A percentile compares a stretch with the other conserved stretches of the same genome.
Evolutionary conservation across 2,113 vertebrate genomes (phyloP).

Genomic region (Eptesicus fuscus): DNA sequence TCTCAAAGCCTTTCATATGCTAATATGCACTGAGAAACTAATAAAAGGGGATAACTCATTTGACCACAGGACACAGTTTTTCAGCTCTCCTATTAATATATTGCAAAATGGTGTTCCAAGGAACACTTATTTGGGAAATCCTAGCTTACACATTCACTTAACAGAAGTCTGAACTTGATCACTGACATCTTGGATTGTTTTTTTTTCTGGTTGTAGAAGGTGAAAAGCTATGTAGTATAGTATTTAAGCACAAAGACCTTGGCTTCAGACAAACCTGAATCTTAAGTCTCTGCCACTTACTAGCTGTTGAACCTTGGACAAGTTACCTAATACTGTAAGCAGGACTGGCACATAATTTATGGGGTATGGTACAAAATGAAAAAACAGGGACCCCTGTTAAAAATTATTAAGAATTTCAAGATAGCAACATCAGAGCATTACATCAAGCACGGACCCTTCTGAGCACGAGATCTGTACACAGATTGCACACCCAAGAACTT

Average conservation of each 20-base stretch:
- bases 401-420: not conserved
- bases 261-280: constrained; percentile 3
- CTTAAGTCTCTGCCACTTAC: not conserved
- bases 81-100: not conserved
- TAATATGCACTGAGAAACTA: constrained; percentile 1
- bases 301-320: not conserved
- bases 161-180: not conserved
- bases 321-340: not conserved
- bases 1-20: not conserved
- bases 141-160: constrained; percentile 15
- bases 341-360: not conserved
- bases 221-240: not conserved
- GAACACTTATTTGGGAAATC: not conserved
- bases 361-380: constrained; percentile 7
- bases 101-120: not conserved
- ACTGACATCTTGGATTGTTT: not conserved
- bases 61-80: not conserved
- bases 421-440: not conserved
- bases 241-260: not conserved
- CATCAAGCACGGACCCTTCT: not conserved
- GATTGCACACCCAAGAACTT: not conserved
- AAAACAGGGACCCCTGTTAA: not conserved
- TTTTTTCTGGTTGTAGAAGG: constrained; percentile 10
- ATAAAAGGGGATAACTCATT: not conserved
- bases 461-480: not conserved